phyloP scores from a whole-genome alignment of 2,113 vertebrate genomes.

The Microcebus lehilahytsara region DNA sequence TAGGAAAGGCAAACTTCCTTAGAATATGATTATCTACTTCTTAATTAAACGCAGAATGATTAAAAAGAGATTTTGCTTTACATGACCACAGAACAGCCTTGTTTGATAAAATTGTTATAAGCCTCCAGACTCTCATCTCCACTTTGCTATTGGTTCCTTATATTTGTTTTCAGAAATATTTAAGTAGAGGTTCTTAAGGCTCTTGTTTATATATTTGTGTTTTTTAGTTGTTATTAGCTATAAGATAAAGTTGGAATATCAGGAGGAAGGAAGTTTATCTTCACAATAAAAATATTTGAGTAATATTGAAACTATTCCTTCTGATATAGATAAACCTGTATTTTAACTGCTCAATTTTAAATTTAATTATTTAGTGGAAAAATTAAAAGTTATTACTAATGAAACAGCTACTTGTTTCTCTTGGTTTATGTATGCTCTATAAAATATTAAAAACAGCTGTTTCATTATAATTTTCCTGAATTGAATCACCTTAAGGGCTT shows the following conservation, averaged over 20 bases:
- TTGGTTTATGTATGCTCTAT: not conserved
- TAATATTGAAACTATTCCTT: not conserved
- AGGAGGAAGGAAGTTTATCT: not conserved
- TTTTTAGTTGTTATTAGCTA: not conserved
- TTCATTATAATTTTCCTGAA: conserved; percentile 44
- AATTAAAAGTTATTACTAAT: conserved; percentile 35
- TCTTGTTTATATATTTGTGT: not conserved
- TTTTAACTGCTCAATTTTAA: conserved; percentile 52
- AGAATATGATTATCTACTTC: conserved; percentile 70
- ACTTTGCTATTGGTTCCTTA: not conserved
- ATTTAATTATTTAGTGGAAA: conserved; percentile 33
- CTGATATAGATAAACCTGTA: not conserved
- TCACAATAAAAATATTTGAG: not conserved
- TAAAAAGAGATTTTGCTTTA: conserved; percentile 68
- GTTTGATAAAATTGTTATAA: conserved; percentile 61
- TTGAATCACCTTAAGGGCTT: not conserved
- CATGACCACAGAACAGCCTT: conserved; percentile 48
- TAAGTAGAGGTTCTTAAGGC: not conserved
- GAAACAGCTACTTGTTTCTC: conserved; percentile 35
- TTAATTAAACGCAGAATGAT: conserved; percentile 76
- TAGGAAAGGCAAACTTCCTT: conserved; percentile 58
- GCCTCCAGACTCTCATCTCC: conserved; percentile 41
- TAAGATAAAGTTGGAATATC: conserved; percentile 6
- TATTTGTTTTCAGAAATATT: conserved; percentile 41
- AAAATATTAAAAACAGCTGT: conserved; percentile 7